Percentiles rank a stretch among this genome's conserved stretches.
These are phyloP conservation scores for Glossosoma conforme DNA, from an alignment of 1,140 invertebrate species.

Conservation along the genomic window DNA sequence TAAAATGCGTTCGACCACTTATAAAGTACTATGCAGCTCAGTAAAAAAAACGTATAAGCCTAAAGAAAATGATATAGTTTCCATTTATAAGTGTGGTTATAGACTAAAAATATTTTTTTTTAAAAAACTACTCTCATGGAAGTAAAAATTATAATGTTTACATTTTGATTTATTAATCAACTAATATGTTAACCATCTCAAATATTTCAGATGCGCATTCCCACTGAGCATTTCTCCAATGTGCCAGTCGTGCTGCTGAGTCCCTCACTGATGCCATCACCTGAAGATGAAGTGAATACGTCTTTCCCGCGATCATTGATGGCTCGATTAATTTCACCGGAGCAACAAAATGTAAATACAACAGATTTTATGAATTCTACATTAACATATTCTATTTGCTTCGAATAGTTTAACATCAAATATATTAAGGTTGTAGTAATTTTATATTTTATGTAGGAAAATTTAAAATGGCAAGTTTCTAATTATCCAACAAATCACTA, in stretches of 20 bases:
- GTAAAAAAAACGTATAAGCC: too few relatives aligned
- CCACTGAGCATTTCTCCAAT: slow-evolving; percentile 91
- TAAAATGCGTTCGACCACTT: too few relatives aligned
- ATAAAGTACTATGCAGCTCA: too few relatives aligned
- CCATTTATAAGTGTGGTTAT: too few relatives aligned
- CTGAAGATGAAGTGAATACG: slow-evolving; percentile 56
- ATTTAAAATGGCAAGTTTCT: too few relatives aligned
- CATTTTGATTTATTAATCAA: neutral
- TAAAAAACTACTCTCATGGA: neutral
- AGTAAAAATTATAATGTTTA: neutral
- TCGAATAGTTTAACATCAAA: too few relatives aligned
- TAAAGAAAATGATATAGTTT: too few relatives aligned
- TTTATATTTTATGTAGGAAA: too few relatives aligned
- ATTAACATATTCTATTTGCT: neutral
- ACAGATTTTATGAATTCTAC: too few relatives aligned
- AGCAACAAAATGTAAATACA: slow-evolving; percentile 40
- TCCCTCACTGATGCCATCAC: slow-evolving; percentile 70
- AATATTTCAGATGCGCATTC: slow-evolving; percentile 80
- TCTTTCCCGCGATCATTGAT: slow-evolving; percentile 60
- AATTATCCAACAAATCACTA: too few relatives aligned
- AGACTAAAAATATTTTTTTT: neutral
- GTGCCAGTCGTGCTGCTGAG: slow-evolving; percentile 89
- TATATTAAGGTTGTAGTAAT: too few relatives aligned
- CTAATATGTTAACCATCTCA: slow-evolving; percentile 5
- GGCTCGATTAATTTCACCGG: slow-evolving; percentile 55